A percentile compares a stretch with the other conserved stretches of the same genome.
Evolutionary conservation across 2,113 vertebrate species (phyloP).

Genomic region (Desmodus rotundus): DNA sequence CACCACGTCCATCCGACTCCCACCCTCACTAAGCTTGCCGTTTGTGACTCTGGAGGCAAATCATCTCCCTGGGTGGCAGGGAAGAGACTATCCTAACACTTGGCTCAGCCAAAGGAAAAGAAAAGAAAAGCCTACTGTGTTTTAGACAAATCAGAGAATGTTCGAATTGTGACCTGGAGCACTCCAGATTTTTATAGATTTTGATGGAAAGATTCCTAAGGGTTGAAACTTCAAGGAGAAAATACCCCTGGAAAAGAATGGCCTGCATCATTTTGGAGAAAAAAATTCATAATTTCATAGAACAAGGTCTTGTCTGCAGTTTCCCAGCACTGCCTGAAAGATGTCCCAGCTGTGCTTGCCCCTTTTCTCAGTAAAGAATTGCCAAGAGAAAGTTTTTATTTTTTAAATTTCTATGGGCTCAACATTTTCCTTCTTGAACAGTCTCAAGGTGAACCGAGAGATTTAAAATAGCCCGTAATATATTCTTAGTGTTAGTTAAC

Average conservation of each 20-base stretch:
- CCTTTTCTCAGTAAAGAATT: neutral
- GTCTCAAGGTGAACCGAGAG: constrained; percentile 35
- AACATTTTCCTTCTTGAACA: constrained; percentile 18
- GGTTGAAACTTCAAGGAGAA: neutral
- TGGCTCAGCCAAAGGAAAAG: neutral
- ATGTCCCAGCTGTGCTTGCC: neutral
- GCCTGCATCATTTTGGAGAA: neutral
- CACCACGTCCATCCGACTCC: neutral
- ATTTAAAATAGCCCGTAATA: constrained; percentile 32
- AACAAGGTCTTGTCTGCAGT: neutral
- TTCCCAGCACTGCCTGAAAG: neutral
- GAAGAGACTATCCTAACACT: neutral
- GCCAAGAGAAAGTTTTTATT: neutral
- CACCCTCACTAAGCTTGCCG: neutral
- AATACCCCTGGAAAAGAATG: neutral
- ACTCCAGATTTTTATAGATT: neutral
- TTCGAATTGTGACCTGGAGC: neutral
- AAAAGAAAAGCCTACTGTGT: neutral
- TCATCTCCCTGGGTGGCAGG: neutral
- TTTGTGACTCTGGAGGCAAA: neutral
- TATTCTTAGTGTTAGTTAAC: constrained; percentile 31
- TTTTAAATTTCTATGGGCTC: neutral
- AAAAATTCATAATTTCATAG: neutral
- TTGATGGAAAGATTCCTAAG: neutral
- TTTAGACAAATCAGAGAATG: neutral